phyloP scores from a whole-genome alignment of 2,797 vertebrate species.

The Sphenodon punctatus region DNA sequence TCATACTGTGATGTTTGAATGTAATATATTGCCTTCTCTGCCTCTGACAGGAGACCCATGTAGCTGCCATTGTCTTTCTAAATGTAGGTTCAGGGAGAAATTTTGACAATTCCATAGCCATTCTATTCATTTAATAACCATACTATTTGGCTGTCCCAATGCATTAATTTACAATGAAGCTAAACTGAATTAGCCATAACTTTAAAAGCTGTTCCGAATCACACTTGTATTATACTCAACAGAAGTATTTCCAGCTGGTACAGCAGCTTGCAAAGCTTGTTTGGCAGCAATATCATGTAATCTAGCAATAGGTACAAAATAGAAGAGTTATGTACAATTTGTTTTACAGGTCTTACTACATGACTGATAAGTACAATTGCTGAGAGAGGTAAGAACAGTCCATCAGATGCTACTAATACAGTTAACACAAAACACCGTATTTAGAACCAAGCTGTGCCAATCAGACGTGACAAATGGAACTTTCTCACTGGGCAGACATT shows the following conservation, averaged over 20 bases:
- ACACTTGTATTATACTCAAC: slow-evolving; percentile 54
- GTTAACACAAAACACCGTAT: not conserved
- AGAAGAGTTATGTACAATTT: slow-evolving; percentile 30
- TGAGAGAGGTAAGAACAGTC: not conserved
- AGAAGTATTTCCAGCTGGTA: slow-evolving; percentile 59
- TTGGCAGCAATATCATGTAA: slow-evolving; percentile 45
- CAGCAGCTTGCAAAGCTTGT: slow-evolving; percentile 53
- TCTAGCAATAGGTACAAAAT: slow-evolving; percentile 46
- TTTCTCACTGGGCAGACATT: not conserved
- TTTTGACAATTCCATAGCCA: slow-evolving; percentile 24
- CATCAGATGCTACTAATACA: not conserved
- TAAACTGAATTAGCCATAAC: slow-evolving; percentile 64
- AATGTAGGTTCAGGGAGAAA: slow-evolving; percentile 50
- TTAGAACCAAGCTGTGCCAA: not conserved
- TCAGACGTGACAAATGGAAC: not conserved
- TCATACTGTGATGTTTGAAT: not conserved
- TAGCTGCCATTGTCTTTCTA: slow-evolving; percentile 39
- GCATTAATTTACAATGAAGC: slow-evolving; percentile 59
- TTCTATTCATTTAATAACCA: slow-evolving; percentile 53
- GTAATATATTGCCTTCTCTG: not conserved
- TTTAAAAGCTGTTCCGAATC: slow-evolving; percentile 63
- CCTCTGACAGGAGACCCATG: slow-evolving; percentile 20
- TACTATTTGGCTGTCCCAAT: slow-evolving; percentile 52
- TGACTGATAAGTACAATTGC: not conserved
- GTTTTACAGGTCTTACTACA: slow-evolving; percentile 28